Conservation (phyloP, 2,888 invertebrate species). For the Abscondita cerata region DNA sequence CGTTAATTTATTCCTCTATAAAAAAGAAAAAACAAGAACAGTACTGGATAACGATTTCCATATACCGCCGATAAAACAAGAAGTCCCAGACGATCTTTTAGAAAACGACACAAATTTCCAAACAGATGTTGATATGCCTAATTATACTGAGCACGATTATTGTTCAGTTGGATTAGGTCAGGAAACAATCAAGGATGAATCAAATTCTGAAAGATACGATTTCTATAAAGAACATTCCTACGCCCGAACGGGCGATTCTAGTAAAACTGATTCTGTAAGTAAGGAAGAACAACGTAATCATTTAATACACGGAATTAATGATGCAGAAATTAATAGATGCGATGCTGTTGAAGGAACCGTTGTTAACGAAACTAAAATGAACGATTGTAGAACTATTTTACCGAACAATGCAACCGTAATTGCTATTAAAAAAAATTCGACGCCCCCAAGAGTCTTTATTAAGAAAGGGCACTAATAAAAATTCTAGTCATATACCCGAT, state of each 20-base stretch:
- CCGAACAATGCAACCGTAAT: slow-evolving; percentile 3
- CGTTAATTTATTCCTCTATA: slow-evolving; percentile 71
- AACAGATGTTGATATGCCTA: not conserved
- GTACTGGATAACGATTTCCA: slow-evolving; percentile 23
- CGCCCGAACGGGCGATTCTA: slow-evolving; percentile 10
- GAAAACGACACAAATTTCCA: not conserved
- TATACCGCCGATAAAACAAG: not conserved
- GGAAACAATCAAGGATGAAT: not conserved
- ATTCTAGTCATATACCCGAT: not conserved
- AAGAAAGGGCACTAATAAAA: slow-evolving; percentile 16
- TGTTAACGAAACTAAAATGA: slow-evolving; percentile 18
- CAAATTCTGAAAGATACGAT: slow-evolving; percentile 7
- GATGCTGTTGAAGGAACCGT: slow-evolving; percentile 17
- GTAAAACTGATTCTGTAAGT: not conserved
- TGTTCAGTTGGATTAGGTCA: slow-evolving; percentile 41
- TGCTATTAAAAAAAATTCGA: slow-evolving; percentile 26
- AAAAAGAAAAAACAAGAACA: slow-evolving; percentile 13
- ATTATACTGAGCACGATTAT: slow-evolving; percentile 47
- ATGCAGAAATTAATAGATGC: slow-evolving; percentile 7
- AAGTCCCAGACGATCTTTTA: not conserved
- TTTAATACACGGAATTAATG: slow-evolving; percentile 14
- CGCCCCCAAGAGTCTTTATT: slow-evolving; percentile 35
- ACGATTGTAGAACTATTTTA: too few relatives aligned
- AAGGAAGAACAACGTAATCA: slow-evolving; percentile 2
- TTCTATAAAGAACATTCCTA: slow-evolving; percentile 33